phyloP scores from a whole-genome alignment of 2,797 vertebrate genomes.

The Enteromius afrohamiltoni region DNA sequence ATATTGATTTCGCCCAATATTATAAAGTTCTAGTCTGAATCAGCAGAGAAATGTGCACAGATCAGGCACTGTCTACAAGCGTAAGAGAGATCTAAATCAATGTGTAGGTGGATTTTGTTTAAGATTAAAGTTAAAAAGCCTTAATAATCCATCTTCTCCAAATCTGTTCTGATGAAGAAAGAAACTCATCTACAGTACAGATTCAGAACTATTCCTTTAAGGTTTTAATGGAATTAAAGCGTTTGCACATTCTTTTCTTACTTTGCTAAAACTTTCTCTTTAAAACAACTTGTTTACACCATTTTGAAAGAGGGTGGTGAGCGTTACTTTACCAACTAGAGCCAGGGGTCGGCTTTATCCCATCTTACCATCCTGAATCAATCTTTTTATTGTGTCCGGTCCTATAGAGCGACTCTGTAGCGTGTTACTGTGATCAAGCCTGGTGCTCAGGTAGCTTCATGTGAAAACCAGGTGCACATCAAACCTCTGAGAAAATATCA shows the following conservation, averaged over 20 bases:
- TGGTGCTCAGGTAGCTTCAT: constrained; percentile 35
- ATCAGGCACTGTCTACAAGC: neutral
- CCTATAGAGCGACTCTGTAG: constrained; percentile 38
- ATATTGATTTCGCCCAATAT: neutral
- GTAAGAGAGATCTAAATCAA: neutral
- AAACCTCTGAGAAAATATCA: constrained; percentile 17
- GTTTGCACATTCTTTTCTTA: neutral
- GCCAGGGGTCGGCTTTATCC: neutral
- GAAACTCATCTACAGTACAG: neutral
- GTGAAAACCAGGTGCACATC: constrained; percentile 30
- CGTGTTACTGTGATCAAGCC: constrained; percentile 46
- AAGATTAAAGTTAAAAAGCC: neutral
- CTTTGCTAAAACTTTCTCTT: neutral
- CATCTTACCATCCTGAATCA: constrained; percentile 9
- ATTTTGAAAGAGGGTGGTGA: constrained; percentile 28
- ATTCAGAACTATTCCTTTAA: neutral
- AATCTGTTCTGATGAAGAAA: neutral
- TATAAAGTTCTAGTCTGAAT: neutral
- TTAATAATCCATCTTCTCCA: neutral
- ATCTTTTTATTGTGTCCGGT: constrained; percentile 9
- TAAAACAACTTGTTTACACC: constrained; percentile 2
- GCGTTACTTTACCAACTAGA: neutral
- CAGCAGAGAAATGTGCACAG: neutral
- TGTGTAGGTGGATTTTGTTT: neutral
- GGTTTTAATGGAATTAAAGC: neutral